phyloP scores from a whole-genome alignment of 2,113 vertebrate species.

The Acrocephalus arundinaceus region DNA sequence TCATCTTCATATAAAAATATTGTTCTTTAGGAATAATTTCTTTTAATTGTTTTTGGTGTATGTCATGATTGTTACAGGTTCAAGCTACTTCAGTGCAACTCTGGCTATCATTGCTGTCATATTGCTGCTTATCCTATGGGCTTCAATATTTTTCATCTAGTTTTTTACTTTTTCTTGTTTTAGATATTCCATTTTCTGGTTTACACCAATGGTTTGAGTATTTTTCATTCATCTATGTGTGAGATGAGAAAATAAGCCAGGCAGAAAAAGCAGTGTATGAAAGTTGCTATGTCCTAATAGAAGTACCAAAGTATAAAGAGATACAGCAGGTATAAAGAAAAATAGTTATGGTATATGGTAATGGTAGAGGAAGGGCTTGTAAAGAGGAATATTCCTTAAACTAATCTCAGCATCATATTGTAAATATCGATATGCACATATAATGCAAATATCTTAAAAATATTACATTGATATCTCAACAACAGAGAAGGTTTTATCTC shows the following conservation, averaged over 20 bases:
- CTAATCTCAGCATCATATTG: neutral
- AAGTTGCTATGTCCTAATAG: neutral
- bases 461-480: neutral
- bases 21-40: neutral
- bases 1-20: neutral
- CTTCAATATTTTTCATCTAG: neutral
- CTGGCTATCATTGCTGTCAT: neutral
- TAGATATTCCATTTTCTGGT: neutral
- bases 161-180: neutral
- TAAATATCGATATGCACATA: neutral
- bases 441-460: neutral
- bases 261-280: neutral
- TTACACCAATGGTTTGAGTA: neutral
- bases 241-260: neutral
- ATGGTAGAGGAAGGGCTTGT: neutral
- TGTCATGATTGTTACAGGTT: neutral
- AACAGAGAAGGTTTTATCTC: neutral
- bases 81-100: neutral
- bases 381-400: neutral
- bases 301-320: neutral
- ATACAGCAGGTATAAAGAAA: neutral
- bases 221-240: neutral
- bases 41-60: neutral
- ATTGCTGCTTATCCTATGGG: neutral
- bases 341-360: neutral